Conservation (phyloP, 2,888 invertebrate genomes). For the Cosmia trapezina region DNA sequence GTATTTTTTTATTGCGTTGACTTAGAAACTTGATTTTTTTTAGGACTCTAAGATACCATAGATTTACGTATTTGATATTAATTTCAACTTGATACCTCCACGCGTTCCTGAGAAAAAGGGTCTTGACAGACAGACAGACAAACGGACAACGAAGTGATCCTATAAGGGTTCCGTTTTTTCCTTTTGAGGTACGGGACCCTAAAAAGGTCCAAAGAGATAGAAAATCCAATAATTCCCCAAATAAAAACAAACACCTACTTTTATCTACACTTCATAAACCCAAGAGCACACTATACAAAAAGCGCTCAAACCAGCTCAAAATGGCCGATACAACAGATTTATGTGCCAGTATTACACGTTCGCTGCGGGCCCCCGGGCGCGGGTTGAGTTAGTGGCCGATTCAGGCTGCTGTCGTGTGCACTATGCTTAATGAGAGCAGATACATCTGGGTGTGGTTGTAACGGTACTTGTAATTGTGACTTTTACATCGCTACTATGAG, state of each 20-base stretch:
- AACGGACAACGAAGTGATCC: too few species aligned
- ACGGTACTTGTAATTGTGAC: slow-evolving; percentile 73
- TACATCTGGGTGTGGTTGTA: slow-evolving; percentile 69
- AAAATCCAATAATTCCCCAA: slow-evolving; percentile 13
- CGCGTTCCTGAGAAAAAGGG: too few species aligned
- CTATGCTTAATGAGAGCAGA: slow-evolving; percentile 75
- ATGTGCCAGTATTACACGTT: slow-evolving; percentile 73
- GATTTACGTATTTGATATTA: too few species aligned
- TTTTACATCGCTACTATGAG: slow-evolving; percentile 51
- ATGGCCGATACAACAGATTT: slow-evolving; percentile 70
- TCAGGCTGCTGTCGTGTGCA: slow-evolving; percentile 68
- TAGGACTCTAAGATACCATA: too few species aligned
- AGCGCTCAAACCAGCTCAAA: slow-evolving; percentile 64
- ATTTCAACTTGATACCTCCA: too few species aligned
- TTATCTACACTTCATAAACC: slow-evolving; percentile 59
- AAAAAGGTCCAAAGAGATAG: background rate
- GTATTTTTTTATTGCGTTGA: too few species aligned
- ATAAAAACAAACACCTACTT: slow-evolving; percentile 20
- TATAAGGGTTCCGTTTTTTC: too few species aligned
- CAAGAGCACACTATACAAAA: slow-evolving; percentile 60
- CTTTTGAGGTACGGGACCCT: too few species aligned
- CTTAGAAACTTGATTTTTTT: too few species aligned
- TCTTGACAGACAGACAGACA: too few species aligned
- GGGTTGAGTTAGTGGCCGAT: slow-evolving; percentile 67
- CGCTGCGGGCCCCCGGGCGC: slow-evolving; percentile 72